Evolutionary conservation across 2,113 vertebrate genomes (phyloP), one percentile per base, ranked within the genome.

Genomic region (Misgurnus mizolepis): DNA sequence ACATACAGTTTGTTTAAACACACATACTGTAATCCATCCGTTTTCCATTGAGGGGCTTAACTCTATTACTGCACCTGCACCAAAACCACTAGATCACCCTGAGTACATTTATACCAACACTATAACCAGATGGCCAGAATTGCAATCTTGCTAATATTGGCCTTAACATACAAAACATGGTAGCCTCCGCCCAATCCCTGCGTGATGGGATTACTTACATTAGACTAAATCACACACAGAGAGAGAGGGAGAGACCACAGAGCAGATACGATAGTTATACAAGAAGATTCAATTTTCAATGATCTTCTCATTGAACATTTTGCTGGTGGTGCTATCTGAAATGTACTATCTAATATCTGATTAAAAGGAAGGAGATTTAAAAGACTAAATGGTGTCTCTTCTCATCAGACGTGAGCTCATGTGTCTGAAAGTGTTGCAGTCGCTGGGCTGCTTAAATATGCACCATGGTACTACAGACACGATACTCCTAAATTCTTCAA

Each of bases 111-210:
- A 82, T 86, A 6, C 76, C 83, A 82, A 86, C 82, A 6, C 34
- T 6, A 50, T 82, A 72, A 80, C 76, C 87, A 88, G 90, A 88
- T 85, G 86, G 78, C 61, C 61, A 69, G 62, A 4, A 4, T 7
- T 49, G 50, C 67, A 84, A 89, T 88, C 80, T 12, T 83, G 88
- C 87, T 86, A 90, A 90, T 91, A 82, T 84, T 61, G 14, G 71
- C 7, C 22, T 41, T 3, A 39, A 60, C 64, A 55, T 22, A 55
- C 58, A 65, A 22, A 88, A 84, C 56, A 86, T 65, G 66, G 15
- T 22, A 17, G 12, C 74, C 49, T 45, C 14, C 15, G 7, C 4
- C 15, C 66, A 78, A 80, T 61, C 39, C 67, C 53, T 12, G 7
- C 73, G 67, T 76, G 40, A 76, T 60, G 1, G 61, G 85, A 82